Evolutionary conservation across 1,140 invertebrate genomes (phyloP).

Genomic region (Lepidurus arcticus): DNA sequence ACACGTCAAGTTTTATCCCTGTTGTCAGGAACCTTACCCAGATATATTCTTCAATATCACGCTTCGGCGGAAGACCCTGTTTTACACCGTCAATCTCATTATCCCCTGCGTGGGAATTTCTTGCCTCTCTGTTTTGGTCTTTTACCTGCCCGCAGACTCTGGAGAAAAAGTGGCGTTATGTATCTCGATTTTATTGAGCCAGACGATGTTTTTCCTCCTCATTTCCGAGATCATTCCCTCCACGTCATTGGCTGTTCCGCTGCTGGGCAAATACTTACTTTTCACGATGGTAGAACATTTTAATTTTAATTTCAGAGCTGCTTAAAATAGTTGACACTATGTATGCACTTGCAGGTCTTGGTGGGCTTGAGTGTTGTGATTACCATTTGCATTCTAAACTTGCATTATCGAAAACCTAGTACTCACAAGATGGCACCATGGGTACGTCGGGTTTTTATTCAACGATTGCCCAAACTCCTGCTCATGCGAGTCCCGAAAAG

Average conservation of each 20-base stretch:
- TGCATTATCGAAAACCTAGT: slow-evolving; percentile 98
- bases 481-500: slow-evolving; percentile 75
- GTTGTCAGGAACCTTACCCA: slow-evolving; percentile 76
- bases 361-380: slow-evolving; percentile 94
- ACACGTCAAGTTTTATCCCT: slow-evolving; percentile 83
- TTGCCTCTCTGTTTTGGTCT: slow-evolving; percentile 85
- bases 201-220: slow-evolving; percentile 98
- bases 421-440: slow-evolving; percentile 95
- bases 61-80: slow-evolving; percentile 84
- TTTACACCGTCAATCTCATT: slow-evolving; percentile 94
- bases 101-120: slow-evolving; percentile 90
- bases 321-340: not conserved
- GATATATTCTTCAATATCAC: slow-evolving; percentile 99
- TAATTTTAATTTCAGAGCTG: not conserved
- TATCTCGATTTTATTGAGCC: slow-evolving; percentile 95
- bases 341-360: slow-evolving; percentile 45
- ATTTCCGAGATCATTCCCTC: slow-evolving; percentile 98
- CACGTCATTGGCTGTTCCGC: slow-evolving; percentile 89
- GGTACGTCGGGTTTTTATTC: slow-evolving; percentile 82
- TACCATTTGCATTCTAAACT: slow-evolving; percentile 95
- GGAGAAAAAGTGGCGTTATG: slow-evolving; percentile 97
- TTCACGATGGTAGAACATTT: slow-evolving; percentile 84
- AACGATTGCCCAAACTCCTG: slow-evolving; percentile 71
- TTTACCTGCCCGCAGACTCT: slow-evolving; percentile 96
- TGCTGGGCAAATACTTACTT: slow-evolving; percentile 95